Base-by-base conservation (phyloP, 2,113 vertebrate species). In the Hippocampus zosterae region DNA sequence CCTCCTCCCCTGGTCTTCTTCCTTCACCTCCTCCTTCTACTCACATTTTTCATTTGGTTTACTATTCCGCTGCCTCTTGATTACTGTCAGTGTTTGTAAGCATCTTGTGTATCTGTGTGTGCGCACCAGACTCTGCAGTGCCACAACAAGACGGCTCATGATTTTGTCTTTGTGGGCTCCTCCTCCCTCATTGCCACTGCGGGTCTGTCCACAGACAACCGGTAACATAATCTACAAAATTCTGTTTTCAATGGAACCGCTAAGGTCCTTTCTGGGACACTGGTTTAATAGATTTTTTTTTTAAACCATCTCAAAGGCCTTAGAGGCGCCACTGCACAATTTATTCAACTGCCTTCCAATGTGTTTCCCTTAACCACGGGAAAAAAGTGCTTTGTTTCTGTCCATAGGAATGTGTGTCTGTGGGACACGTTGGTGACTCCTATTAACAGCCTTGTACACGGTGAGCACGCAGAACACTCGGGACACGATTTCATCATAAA, bases 351-450 rank as follows among this genome's bases (percentile, higher is more conserved):
- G 40, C 23, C 25, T 46, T 8, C 1, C 23, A 9, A 29, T 21
- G 9, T 4, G 29, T 41, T 40, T 41, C 33, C 13, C 19, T 21
- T 5, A 40, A 62, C 21, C 10, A 12, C 33, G 44, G 5, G 18
- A 37, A 29, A 33, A 23, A 56, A 68, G 5, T 3, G 18, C 4
- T 53, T 40, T 55, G 15, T 68, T 0, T 8, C 12, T 70, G 65
- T 66, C 75, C 79, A 44, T 88, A 99, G 97, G 92, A 99, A 99
- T 69, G 92, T 98, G 81, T 98, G 96, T 90, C 83, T 99, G 67
- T 99, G 97, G 97, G 97, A 99, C 89, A 98, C 97, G 29, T 90
- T 99, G 82, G 94, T 99, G 74, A 90, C 93, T 65, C 94, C 95
- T 44, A 66, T 90, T 16, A 96, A 94, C 90, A 95, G 94, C 81